Conservation (phyloP, 2,888 invertebrate genomes). For the Aproaerema taeniolella region DNA sequence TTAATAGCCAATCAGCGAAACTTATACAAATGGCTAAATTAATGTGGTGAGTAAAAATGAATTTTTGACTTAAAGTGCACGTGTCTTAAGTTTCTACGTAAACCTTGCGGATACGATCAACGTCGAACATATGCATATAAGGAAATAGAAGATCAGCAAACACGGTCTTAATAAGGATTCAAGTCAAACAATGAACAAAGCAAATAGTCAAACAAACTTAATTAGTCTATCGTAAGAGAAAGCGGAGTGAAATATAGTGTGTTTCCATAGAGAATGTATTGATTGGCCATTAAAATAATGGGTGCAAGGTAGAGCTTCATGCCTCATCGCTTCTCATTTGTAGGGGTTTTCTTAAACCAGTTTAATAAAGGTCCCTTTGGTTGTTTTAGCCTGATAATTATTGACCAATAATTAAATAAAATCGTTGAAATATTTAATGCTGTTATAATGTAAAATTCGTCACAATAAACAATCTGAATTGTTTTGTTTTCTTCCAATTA, state of each 20-base stretch:
- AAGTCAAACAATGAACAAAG: slow-evolving; percentile 65
- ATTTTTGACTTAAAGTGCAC: too few species aligned
- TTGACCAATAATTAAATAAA: not conserved
- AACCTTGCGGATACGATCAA: too few species aligned
- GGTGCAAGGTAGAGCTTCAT: slow-evolving; percentile 52
- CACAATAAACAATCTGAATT: too few species aligned
- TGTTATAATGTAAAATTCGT: too few species aligned
- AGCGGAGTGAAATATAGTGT: slow-evolving; percentile 53
- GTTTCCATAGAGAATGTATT: slow-evolving; percentile 59
- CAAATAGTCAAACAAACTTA: slow-evolving; percentile 69
- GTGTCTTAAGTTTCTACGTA: too few species aligned
- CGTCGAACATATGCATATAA: not conserved
- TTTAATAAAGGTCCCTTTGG: slow-evolving; percentile 20
- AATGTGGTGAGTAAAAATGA: too few species aligned
- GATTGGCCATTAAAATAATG: slow-evolving; percentile 69
- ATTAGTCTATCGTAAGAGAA: slow-evolving; percentile 53
- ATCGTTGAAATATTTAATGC: too few species aligned
- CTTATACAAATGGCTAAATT: too few species aligned
- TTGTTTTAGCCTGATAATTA: not conserved
- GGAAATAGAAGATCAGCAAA: slow-evolving; percentile 28
- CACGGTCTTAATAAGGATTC: slow-evolving; percentile 56
- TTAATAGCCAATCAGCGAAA: too few species aligned
- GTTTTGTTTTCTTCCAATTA: too few species aligned
- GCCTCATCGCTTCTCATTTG: slow-evolving; percentile 35
- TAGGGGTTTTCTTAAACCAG: slow-evolving; percentile 17